phyloP scores from a whole-genome alignment of 1,140 invertebrate genomes.

The Hestina assimilis region DNA sequence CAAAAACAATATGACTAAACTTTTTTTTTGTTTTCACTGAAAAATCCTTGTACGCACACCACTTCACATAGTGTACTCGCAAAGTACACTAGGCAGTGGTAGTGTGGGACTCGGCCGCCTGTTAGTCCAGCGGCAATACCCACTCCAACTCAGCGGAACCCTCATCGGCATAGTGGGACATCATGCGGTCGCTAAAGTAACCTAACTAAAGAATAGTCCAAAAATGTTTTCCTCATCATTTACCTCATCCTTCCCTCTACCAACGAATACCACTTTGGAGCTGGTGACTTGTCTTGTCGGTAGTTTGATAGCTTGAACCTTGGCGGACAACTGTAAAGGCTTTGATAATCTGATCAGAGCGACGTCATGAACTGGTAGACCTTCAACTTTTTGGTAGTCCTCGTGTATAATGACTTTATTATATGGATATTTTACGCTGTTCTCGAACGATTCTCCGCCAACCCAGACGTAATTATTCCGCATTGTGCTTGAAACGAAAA shows the following conservation, averaged over 20 bases:
- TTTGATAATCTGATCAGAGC: slow-evolving; percentile 29
- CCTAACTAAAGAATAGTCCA: neutral
- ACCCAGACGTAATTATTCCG: slow-evolving; percentile 18
- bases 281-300: neutral
- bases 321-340: slow-evolving; percentile 26
- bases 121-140: too few relatives aligned
- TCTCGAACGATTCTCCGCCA: slow-evolving; percentile 15
- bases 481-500: neutral
- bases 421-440: slow-evolving; percentile 16
- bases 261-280: slow-evolving; percentile 10
- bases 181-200: too few relatives aligned
- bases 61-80: too few relatives aligned
- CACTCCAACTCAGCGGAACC: too few relatives aligned
- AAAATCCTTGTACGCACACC: too few relatives aligned
- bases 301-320: slow-evolving; percentile 25
- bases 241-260: slow-evolving; percentile 33
- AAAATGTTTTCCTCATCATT: slow-evolving; percentile 3
- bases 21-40: too few relatives aligned
- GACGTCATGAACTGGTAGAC: slow-evolving; percentile 28
- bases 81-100: too few relatives aligned
- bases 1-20: too few relatives aligned
- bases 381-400: neutral
- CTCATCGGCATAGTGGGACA: too few relatives aligned
- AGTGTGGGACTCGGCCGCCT: too few relatives aligned
- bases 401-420: slow-evolving; percentile 16